phyloP scores from a whole-genome alignment of 2,888 invertebrate genomes.

The Callyntrura sp. region DNA sequence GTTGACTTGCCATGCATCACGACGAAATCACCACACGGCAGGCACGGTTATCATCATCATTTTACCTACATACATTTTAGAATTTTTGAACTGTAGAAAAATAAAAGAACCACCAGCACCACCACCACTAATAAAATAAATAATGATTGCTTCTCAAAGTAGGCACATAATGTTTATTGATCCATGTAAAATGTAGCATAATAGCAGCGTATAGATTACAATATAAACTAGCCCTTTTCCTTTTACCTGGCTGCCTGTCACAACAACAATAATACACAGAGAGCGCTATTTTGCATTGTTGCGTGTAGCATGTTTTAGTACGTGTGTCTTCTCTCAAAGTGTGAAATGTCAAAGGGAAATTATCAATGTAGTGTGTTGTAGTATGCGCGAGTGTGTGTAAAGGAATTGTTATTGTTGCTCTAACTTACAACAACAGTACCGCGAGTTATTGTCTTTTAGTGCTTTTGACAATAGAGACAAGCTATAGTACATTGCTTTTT shows the following conservation, averaged over 20 bases:
- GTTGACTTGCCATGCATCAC: conserved; percentile 34
- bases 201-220: neutral
- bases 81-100: conserved; percentile 39
- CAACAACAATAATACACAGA: too few species aligned
- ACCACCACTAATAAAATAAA: conserved; percentile 51
- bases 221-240: conserved; percentile 7
- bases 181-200: neutral
- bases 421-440: neutral
- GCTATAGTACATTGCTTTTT: neutral
- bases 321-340: neutral
- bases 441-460: conserved; percentile 4
- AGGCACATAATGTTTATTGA: conserved; percentile 45
- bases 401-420: conserved; percentile 19
- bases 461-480: neutral
- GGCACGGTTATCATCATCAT: neutral
- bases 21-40: too few species aligned
- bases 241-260: neutral
- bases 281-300: too few species aligned
- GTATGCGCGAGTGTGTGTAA: too few species aligned
- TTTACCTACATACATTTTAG: neutral
- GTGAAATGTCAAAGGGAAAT: conserved; percentile 58
- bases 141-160: conserved; percentile 24
- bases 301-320: neutral
- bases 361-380: conserved; percentile 36
- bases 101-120: too few species aligned